phyloP scores from a whole-genome alignment of 2,113 vertebrate genomes.

The Hippocampus zosterae region DNA sequence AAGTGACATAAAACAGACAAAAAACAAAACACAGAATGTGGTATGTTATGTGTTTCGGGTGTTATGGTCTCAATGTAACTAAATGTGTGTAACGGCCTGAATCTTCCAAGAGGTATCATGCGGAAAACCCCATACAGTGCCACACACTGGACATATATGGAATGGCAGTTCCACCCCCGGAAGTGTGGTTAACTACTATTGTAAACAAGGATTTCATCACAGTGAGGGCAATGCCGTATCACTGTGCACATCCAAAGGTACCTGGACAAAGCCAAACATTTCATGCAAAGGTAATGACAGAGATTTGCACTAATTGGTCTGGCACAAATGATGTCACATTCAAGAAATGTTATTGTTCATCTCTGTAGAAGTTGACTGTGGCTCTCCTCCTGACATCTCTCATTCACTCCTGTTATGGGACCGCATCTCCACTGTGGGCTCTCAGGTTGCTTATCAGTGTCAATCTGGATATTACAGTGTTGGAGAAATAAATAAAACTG shows the following conservation, averaged over 20 bases:
- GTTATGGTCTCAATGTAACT: background rate
- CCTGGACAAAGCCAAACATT: constrained; percentile 70
- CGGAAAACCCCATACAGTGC: constrained; percentile 67
- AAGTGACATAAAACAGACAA: too few relatives aligned
- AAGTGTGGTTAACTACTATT: constrained; percentile 68
- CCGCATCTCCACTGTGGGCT: constrained; percentile 47
- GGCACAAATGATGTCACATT: background rate
- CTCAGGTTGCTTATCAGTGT: constrained; percentile 61
- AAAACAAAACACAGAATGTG: too few relatives aligned
- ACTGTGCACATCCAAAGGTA: constrained; percentile 64
- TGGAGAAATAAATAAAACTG: constrained; percentile 41
- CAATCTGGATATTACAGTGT: constrained; percentile 51
- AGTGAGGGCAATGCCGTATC: constrained; percentile 49
- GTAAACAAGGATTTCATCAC: constrained; percentile 61
- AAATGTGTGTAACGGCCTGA: constrained; percentile 11
- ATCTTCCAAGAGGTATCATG: constrained; percentile 69
- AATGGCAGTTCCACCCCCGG: constrained; percentile 63
- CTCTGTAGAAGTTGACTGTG: constrained; percentile 61
- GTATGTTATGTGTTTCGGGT: background rate
- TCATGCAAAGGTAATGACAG: constrained; percentile 71
- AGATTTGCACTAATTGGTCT: background rate
- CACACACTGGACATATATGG: constrained; percentile 71
- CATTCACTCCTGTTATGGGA: constrained; percentile 57
- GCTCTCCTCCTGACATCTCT: constrained; percentile 43
- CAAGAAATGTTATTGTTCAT: constrained; percentile 13